Evolutionary conservation across 2,797 vertebrate species (phyloP), one percentile per base, ranked within the genome.

Genomic region (Bovichtus variegatus): DNA sequence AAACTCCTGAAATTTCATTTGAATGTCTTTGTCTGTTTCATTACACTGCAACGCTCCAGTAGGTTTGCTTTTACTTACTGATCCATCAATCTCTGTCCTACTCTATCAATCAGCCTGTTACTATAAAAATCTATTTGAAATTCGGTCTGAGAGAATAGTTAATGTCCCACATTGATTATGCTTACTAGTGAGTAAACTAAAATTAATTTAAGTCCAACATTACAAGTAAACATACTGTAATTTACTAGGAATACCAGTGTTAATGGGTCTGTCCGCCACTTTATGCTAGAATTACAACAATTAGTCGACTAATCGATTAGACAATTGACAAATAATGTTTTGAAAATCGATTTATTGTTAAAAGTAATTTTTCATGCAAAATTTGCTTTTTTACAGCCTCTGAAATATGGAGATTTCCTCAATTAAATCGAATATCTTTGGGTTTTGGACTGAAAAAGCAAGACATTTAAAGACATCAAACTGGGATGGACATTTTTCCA

Each of bases 1-100:
- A 8, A 34, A 34, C 53, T 74, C 46, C 44, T 40, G 57, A 76
- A 74, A 71, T 78, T 81, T 81, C 23, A 76, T 83, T 79, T 81
- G 60, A 77, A 81, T 74, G 44, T 60, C 54, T 77, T 59, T 7
- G 29, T 82, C 74, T 76, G 51, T 86, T 79, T 84, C 60, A 70
- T 74, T 72, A 25, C 54, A 43, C 46, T 5, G 46, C 69, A 58
- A 11, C 0, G 5, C 78, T 64, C 44, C 72, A 79, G 53, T 82
- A 36, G 69, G 44, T 81, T 71, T 70, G 29, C 62, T 85, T 73
- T 81, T 50, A 76, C 86, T 74, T 53, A 41, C 57, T 76, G 58
- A 82, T 71, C 62, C 47, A 67, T 87, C 67, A 65, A 9, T 90
- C 29, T 77, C 18, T 76, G 49, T 59, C 9, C 40, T 46, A 41